Percentiles rank a stretch among this genome's conserved stretches.
Conservation (phyloP, 1,140 invertebrate genomes). For the Scaptodrosophila lebanonensis region DNA sequence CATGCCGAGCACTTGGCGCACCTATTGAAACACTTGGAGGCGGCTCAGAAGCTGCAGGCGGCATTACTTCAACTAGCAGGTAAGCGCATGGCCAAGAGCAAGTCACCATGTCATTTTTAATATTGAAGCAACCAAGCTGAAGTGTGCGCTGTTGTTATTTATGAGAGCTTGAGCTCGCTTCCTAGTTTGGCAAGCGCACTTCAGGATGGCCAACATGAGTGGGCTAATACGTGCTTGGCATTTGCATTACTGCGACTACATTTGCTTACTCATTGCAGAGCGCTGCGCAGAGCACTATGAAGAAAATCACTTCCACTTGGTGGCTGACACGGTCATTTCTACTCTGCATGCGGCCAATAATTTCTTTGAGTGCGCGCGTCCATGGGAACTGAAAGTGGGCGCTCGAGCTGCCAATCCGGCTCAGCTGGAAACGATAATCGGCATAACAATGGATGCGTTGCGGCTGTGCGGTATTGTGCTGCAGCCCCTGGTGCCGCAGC, state of each 20-base stretch:
- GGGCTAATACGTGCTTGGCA: conserved; percentile 30
- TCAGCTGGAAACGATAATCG: conserved; percentile 85
- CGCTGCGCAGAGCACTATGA: conserved; percentile 83
- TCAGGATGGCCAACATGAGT: conserved; percentile 36
- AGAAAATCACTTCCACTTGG: conserved; percentile 90
- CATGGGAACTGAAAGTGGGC: conserved; percentile 90
- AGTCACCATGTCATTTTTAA: conserved; percentile 63
- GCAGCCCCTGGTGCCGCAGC: conserved; percentile 89
- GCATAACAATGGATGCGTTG: conserved; percentile 89
- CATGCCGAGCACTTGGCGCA: conserved; percentile 77
- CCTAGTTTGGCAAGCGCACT: conserved; percentile 33
- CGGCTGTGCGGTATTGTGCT: conserved; percentile 87
- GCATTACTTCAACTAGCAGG: conserved; percentile 80
- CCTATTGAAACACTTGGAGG: conserved; percentile 77
- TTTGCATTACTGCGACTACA: conserved; percentile 4
- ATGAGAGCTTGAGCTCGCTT: conserved; percentile 20
- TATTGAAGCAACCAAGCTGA: conserved; percentile 50
- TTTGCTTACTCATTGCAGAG: conserved; percentile 74
- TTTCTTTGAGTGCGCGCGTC: conserved; percentile 90
- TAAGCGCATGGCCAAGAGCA: conserved; percentile 50
- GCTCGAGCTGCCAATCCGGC: conserved; percentile 40
- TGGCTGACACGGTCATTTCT: conserved; percentile 86
- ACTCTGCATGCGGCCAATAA: conserved; percentile 87
- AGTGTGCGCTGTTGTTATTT: conserved; percentile 37
- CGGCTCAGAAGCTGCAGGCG: conserved; percentile 79